phyloP scores from a whole-genome alignment of 1,140 invertebrate genomes.

The Calliphora vicina region DNA sequence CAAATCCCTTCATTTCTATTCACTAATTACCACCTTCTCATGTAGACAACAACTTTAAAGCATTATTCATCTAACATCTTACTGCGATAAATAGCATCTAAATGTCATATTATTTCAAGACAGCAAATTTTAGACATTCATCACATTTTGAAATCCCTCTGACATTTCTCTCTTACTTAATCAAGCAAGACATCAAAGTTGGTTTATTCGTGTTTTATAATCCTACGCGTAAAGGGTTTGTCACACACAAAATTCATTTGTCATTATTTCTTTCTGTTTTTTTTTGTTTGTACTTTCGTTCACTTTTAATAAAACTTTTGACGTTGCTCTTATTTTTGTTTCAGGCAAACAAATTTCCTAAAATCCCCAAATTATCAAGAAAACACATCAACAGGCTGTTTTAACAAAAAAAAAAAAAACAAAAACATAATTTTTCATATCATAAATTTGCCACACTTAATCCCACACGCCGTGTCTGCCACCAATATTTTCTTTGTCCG shows the following conservation, averaged over 20 bases:
- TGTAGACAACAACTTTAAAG: too few relatives aligned
- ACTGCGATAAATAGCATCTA: conserved; percentile 36
- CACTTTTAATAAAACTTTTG: neutral
- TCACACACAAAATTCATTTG: conserved; percentile 34
- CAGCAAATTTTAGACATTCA: neutral
- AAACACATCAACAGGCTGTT: conserved; percentile 25
- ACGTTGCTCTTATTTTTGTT: conserved; percentile 12
- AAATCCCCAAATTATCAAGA: conserved; percentile 23
- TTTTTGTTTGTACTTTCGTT: neutral
- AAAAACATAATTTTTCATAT: conserved; percentile 8
- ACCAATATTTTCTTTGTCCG: neutral
- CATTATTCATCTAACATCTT: too few relatives aligned
- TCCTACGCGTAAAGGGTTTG: conserved; percentile 25
- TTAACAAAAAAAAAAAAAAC: neutral
- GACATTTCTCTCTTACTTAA: neutral
- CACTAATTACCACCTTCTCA: too few relatives aligned
- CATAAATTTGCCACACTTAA: conserved; percentile 32
- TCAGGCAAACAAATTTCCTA: conserved; percentile 24
- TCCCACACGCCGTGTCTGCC: conserved; percentile 21
- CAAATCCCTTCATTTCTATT: too few relatives aligned
- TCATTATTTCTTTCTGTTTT: neutral
- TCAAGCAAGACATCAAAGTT: conserved; percentile 2
- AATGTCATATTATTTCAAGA: conserved; percentile 9
- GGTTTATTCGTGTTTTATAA: conserved; percentile 39
- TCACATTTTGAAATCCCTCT: neutral